Conservation (phyloP, 2,888 invertebrate genomes). For the Hartigia nigra region DNA sequence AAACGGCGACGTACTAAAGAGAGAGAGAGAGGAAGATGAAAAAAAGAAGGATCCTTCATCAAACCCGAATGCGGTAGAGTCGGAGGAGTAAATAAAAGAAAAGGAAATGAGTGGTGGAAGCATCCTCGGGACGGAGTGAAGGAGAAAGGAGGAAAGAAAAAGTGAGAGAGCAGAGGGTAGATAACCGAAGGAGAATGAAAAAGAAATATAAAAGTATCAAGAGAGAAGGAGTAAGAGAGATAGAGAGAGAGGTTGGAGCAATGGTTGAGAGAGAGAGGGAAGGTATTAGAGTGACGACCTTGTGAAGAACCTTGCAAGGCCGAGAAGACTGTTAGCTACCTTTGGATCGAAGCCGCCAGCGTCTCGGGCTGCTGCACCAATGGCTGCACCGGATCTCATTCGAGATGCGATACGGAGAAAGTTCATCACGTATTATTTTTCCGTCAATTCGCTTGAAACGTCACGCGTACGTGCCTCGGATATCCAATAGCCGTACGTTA, state of each 20-base stretch:
- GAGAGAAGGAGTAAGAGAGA: conserved; percentile 12
- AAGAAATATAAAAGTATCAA: conserved; percentile 13
- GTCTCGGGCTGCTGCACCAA: conserved; percentile 34
- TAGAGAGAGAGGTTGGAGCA: conserved; percentile 23
- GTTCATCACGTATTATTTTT: conserved; percentile 19
- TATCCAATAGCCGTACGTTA: not conserved
- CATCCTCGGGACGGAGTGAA: not conserved
- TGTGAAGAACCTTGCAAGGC: conserved; percentile 56
- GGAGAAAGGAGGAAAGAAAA: conserved; percentile 9
- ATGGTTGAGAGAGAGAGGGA: conserved; percentile 31
- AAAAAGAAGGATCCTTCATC: conserved; percentile 27
- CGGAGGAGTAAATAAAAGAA: conserved; percentile 20
- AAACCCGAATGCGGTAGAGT: conserved; percentile 24
- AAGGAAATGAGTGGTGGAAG: conserved; percentile 8
- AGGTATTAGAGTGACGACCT: conserved; percentile 52
- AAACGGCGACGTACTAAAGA: not conserved
- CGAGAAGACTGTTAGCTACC: conserved; percentile 48
- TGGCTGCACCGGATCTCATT: conserved; percentile 34
- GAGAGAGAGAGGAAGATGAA: not conserved
- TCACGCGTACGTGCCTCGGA: not conserved
- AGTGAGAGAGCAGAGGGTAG: conserved; percentile 17
- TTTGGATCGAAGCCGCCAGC: conserved; percentile 29
- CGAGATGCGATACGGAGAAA: conserved; percentile 48
- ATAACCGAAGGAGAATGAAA: conserved; percentile 29
- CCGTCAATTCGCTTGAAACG: conserved; percentile 15